A percentile compares a stretch with the other conserved stretches of the same genome.
Evolutionary conservation across 2,888 invertebrate genomes (phyloP).

Genomic region (Drymonia ruficornis): DNA sequence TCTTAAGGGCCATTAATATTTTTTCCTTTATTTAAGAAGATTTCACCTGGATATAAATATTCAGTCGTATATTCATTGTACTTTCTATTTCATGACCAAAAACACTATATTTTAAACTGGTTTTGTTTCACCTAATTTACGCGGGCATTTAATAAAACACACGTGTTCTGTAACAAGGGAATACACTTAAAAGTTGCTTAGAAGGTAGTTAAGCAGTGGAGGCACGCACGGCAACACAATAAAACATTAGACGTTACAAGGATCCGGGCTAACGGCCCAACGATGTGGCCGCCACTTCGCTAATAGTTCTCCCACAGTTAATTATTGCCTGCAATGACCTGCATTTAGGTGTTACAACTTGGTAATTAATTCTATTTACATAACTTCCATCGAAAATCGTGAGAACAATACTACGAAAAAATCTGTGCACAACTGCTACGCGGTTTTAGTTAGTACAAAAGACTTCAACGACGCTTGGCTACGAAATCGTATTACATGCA

Average conservation of each 20-base stretch:
- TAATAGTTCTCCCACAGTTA: constrained; percentile 40
- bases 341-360: neutral
- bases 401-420: constrained; percentile 15
- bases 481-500: constrained; percentile 17
- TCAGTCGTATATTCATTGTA: constrained; percentile 7
- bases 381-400: neutral
- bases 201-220: constrained; percentile 18
- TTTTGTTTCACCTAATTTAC: constrained; percentile 40
- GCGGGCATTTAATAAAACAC: constrained; percentile 45
- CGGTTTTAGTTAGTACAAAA: constrained; percentile 53
- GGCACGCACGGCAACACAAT: constrained; percentile 34
- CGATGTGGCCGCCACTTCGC: constrained; percentile 21
- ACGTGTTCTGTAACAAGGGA: constrained; percentile 70
- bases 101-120: constrained; percentile 23
- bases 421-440: constrained; percentile 18
- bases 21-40: no score
- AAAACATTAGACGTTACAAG: constrained; percentile 61
- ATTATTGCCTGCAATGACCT: neutral
- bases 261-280: constrained; percentile 78
- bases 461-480: constrained; percentile 65
- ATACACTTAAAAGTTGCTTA: constrained; percentile 58
- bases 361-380: neutral
- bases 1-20: neutral
- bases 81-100: constrained; percentile 33
- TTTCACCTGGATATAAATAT: neutral